A percentile compares a stretch with the other conserved stretches of the same genome.
Conservation (phyloP, 2,797 vertebrate genomes). For the Sarcophilus harrisii region DNA sequence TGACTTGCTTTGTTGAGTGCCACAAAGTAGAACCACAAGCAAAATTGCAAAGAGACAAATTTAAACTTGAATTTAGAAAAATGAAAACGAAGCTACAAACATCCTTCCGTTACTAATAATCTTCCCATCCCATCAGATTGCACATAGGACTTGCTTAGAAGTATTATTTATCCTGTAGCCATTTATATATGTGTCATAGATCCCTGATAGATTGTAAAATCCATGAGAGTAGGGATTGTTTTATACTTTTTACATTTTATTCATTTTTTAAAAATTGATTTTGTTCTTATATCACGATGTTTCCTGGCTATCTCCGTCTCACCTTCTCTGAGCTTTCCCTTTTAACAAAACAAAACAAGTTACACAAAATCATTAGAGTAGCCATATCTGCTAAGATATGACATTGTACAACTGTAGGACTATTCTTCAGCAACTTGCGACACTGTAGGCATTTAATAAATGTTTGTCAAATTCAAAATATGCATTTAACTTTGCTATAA, state of each 20-base stretch:
- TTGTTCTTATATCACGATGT: background rate
- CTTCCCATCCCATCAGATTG: background rate
- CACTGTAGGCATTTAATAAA: background rate
- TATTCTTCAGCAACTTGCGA: background rate
- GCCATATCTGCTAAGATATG: background rate
- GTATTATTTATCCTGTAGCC: background rate
- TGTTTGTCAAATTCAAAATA: background rate
- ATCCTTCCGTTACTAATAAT: background rate
- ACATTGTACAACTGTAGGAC: background rate
- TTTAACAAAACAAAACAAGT: background rate
- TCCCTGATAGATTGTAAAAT: background rate
- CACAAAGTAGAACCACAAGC: background rate
- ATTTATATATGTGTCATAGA: background rate
- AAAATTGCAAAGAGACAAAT: background rate
- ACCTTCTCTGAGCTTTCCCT: background rate
- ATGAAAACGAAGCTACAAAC: background rate
- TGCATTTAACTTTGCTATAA: background rate
- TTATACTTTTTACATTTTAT: background rate
- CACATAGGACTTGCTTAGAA: background rate
- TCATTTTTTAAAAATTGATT: background rate
- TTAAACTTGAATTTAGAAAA: background rate
- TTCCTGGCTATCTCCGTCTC: background rate
- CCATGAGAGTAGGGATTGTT: background rate
- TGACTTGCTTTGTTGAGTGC: background rate
- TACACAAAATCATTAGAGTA: background rate